Evolutionary conservation across 2,888 invertebrate species (phyloP).

Genomic region (Diaperis boleti): DNA sequence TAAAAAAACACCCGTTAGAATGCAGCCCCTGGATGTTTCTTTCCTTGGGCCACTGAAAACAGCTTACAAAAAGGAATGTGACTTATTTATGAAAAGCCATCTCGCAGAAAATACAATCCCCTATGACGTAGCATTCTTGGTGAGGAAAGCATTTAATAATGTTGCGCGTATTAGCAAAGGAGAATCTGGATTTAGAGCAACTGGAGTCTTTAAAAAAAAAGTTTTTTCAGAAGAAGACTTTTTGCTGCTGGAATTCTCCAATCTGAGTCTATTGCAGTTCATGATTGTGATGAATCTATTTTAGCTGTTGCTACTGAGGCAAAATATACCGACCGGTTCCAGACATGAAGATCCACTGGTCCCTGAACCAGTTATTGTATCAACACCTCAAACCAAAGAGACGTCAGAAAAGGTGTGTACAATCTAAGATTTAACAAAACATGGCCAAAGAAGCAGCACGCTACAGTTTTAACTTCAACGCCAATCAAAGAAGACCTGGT

Average conservation of each 20-base stretch:
- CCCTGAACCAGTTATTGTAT: neutral
- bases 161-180: neutral
- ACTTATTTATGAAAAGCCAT: neutral
- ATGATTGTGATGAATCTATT: too few species aligned
- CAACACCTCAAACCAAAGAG: too few species aligned
- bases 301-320: too few species aligned
- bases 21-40: neutral
- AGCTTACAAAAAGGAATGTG: neutral
- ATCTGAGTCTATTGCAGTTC: too few species aligned
- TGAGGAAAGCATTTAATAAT: neutral
- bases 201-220: neutral
- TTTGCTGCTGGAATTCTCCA: neutral
- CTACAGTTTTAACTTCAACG: neutral
- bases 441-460: neutral
- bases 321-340: too few species aligned
- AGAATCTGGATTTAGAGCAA: neutral
- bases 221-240: neutral
- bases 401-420: too few species aligned
- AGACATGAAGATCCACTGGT: neutral
- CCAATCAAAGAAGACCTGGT: neutral
- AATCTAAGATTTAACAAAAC: too few species aligned
- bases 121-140: neutral
- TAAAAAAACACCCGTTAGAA: too few species aligned
- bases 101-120: neutral
- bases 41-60: neutral